Evolutionary conservation across 2,113 vertebrate genomes (phyloP).

Genomic region (Plestiodon gilberti): DNA sequence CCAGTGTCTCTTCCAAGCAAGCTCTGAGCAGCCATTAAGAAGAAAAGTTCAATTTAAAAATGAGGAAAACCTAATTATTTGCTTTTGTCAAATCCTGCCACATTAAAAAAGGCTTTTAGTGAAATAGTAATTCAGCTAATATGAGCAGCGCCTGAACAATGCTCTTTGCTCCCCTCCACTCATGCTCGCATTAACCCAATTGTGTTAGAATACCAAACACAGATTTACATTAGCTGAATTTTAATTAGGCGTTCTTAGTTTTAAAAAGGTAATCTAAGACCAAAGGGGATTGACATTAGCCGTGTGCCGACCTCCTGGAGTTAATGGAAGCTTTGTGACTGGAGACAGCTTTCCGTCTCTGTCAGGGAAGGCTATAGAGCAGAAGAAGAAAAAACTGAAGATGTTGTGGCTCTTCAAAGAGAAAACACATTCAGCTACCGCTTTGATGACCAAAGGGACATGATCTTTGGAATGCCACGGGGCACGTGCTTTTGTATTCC

Average conservation of each 20-base stretch:
- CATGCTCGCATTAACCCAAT: slow-evolving; percentile 41
- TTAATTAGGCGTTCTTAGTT: slow-evolving; percentile 55
- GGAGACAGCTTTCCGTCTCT: neutral
- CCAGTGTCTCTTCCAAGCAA: neutral
- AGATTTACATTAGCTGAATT: slow-evolving; percentile 42
- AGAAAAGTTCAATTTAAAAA: slow-evolving; percentile 47
- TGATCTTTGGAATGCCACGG: neutral
- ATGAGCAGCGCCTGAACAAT: slow-evolving; percentile 35
- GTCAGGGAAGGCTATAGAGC: neutral
- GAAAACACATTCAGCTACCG: neutral
- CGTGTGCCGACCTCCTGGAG: slow-evolving; percentile 12
- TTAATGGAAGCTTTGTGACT: slow-evolving; percentile 41
- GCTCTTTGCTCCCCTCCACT: slow-evolving; percentile 30
- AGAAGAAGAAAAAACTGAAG: neutral
- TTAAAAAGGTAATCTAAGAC: slow-evolving; percentile 52
- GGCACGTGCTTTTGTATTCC: neutral
- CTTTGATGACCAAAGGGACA: neutral
- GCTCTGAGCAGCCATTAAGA: slow-evolving; percentile 18
- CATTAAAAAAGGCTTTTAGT: slow-evolving; percentile 60
- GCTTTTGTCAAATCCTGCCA: slow-evolving; percentile 48
- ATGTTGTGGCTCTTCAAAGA: neutral
- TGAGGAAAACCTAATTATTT: slow-evolving; percentile 55
- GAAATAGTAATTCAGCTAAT: slow-evolving; percentile 56
- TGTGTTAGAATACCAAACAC: slow-evolving; percentile 45
- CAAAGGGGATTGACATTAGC: slow-evolving; percentile 13